phyloP scores from a whole-genome alignment of 2,888 invertebrate species.

The Linyphia triangularis region DNA sequence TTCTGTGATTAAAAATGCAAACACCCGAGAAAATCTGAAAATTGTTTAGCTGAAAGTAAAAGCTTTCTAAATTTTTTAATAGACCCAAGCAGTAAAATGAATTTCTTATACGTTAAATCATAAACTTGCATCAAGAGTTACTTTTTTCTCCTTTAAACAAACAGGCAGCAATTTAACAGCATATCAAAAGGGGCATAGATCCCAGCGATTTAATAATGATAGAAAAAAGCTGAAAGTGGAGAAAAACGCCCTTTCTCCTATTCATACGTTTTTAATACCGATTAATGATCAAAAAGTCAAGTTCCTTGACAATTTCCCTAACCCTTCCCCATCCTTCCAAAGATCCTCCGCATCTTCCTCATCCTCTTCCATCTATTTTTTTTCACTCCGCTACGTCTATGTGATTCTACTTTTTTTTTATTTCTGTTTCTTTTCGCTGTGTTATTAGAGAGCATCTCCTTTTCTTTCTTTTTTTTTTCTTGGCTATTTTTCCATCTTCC shows the following conservation, averaged over 20 bases:
- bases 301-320: constrained; percentile 40
- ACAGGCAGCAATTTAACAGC: constrained; percentile 34
- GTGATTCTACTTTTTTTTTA: neutral
- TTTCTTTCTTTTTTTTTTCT: constrained; percentile 27
- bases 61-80: too few species aligned
- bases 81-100: too few species aligned
- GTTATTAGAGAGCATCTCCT: constrained; percentile 47
- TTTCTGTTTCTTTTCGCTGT: neutral
- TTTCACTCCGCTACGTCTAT: neutral
- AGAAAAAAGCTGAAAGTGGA: constrained; percentile 22
- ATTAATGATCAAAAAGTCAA: constrained; percentile 58
- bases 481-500: neutral
- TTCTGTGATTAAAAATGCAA: too few species aligned
- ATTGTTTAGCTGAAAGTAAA: too few species aligned
- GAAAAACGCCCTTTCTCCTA: constrained; percentile 9
- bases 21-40: too few species aligned
- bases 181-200: constrained; percentile 12
- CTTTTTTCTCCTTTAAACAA: constrained; percentile 18
- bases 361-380: neutral
- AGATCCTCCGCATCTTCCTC: constrained; percentile 8
- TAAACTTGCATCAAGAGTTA: too few species aligned
- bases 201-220: constrained; percentile 20
- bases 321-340: constrained; percentile 17
- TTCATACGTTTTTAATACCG: constrained; percentile 59
- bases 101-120: too few species aligned